Evolutionary conservation across 2,113 vertebrate species (phyloP).

Genomic region (Anolis carolinensis): DNA sequence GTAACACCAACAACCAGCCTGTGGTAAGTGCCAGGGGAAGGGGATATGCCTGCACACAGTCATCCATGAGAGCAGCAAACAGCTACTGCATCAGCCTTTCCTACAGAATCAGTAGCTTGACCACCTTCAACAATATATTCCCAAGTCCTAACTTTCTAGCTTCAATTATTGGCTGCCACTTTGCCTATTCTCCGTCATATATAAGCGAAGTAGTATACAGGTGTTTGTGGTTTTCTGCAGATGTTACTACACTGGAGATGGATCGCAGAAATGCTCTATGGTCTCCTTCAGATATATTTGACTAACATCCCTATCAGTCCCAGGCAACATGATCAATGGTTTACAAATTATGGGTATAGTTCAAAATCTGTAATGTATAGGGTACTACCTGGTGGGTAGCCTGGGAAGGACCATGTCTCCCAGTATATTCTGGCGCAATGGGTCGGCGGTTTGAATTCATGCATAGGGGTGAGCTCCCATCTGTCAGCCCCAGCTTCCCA

Average conservation of each 20-base stretch:
- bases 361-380: background rate
- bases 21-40: slow-evolving; percentile 79
- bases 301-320: background rate
- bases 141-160: background rate
- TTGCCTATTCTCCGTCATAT: too few relatives aligned
- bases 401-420: background rate
- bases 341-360: background rate
- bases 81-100: background rate
- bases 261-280: background rate
- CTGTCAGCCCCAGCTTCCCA: too few relatives aligned
- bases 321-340: too few relatives aligned
- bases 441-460: too few relatives aligned
- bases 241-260: background rate
- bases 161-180: background rate
- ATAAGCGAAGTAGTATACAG: background rate
- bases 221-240: background rate
- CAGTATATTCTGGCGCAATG: background rate
- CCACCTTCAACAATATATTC: background rate
- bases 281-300: background rate
- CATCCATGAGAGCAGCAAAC: background rate
- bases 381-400: background rate
- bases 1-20: slow-evolving; percentile 66
- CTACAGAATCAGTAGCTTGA: background rate
- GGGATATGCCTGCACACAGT: background rate
- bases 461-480: too few relatives aligned